Base-by-base conservation (phyloP, 2,888 invertebrate species). In the Xanthorhoe designata region DNA sequence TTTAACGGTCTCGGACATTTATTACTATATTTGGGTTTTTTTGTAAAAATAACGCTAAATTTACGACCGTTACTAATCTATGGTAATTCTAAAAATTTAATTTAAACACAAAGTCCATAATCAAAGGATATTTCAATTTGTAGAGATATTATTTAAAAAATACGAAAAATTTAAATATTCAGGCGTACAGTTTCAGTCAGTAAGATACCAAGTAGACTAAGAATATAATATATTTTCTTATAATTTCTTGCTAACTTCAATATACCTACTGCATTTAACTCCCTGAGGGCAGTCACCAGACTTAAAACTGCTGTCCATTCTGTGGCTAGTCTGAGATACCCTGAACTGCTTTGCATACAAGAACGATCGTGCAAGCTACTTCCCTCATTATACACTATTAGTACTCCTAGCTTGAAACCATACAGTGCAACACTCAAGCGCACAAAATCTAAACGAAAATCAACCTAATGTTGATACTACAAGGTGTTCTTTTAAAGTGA, bases 341-440 rank as follows among this genome's bases (percentile, higher is more conserved):
- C 55, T 32, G 61, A 64, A 70, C 59, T 63, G 65, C 66, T 75
- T 74, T 71, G 66, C 74, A 76, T 74, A 71, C 61, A 62, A 45
- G 24, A 66, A 69, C 53, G 59, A 62, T 70, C 73, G 70, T 73
- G 70, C 71, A 61, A 68, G 62, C 74, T 54, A 76, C 78, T 76
- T 78, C 77, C 79, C 76, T 75, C 66, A 78, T 78, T 80, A 80
- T 66, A 52, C 35, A 70, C 73, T 70, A 76, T 72, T 73, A 72
- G 63, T 69, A 68, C 70, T 64, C 70, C 32, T 49, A 15, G 58
- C 51, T 50, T 38, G 57, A 13, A 38, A 53, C 54, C 32, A 15
- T 61, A 65, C 65, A 64, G 54, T 64, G 18, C 29, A 55, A 51
- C 55, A 17, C 60, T 45, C 45, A 64, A 51, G 54, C 29, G 15